Evolutionary conservation across 2,888 invertebrate species (phyloP).

Genomic region (Chymomyza procnemis): DNA sequence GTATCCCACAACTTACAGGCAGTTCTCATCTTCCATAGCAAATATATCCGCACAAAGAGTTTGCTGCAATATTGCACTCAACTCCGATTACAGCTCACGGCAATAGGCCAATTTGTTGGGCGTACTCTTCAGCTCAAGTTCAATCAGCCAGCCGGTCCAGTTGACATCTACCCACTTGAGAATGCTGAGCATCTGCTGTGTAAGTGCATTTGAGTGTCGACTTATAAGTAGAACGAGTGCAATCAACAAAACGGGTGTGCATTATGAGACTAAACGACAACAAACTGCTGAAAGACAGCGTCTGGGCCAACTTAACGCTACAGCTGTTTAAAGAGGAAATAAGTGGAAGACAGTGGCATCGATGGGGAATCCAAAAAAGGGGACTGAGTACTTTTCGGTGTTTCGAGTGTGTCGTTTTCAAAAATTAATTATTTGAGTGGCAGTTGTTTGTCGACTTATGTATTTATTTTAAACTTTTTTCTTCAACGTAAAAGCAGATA

Average conservation of each 20-base stretch:
- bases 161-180: constrained; percentile 16
- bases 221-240: not conserved
- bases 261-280: not conserved
- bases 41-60: not conserved
- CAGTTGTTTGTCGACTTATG: no score
- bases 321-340: no score
- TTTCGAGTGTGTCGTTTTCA: no score
- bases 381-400: no score
- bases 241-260: not conserved
- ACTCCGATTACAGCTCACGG: constrained; percentile 28
- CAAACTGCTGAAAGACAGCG: not conserved
- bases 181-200: not conserved
- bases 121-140: constrained; percentile 24
- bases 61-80: not conserved
- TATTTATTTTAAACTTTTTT: no score
- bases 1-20: not conserved
- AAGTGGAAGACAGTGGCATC: not conserved
- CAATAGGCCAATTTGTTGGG: constrained; percentile 51
- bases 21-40: not conserved
- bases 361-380: no score
- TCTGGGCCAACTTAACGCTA: not conserved
- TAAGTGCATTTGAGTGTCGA: not conserved
- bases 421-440: no score
- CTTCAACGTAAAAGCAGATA: no score
- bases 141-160: constrained; percentile 15